These are phyloP conservation scores for Ciconia maguari DNA, from an alignment of 2,113 vertebrate genomes.

Conservation along the genomic window DNA sequence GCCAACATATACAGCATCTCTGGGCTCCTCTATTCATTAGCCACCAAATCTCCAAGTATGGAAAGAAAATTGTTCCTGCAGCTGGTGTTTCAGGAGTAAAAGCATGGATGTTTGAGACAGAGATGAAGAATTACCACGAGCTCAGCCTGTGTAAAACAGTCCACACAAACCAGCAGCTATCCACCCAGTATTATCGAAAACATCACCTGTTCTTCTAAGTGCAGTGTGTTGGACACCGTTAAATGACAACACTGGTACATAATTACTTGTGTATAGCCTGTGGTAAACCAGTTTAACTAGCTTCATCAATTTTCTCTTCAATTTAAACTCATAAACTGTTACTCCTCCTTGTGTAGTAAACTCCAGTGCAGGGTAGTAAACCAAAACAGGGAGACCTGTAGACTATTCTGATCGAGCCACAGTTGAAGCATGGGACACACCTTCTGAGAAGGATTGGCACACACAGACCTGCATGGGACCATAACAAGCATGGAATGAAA, in stretches of 20 bases:
- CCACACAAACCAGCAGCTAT: not conserved
- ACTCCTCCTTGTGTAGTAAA: not conserved
- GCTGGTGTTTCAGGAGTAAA: not conserved
- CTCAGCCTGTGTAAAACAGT: not conserved
- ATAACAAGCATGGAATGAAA: not conserved
- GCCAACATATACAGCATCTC: not conserved
- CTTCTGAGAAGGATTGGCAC: not conserved
- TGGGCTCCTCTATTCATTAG: not conserved
- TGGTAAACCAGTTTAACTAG: not conserved
- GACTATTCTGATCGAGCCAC: not conserved
- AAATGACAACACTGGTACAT: not conserved
- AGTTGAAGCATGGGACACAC: not conserved
- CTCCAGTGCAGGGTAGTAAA: not conserved
- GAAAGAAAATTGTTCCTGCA: not conserved
- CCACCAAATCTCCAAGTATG: not conserved
- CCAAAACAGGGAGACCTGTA: not conserved
- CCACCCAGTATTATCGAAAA: accelerated
- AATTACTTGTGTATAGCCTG: not conserved
- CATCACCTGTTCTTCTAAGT: accelerated
- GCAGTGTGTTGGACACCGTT: not conserved
- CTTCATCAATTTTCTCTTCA: not conserved
- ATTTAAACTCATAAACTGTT: not conserved
- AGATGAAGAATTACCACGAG: not conserved
- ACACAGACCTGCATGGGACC: not conserved
- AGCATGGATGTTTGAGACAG: not conserved